These are phyloP conservation scores for Calcarius ornatus DNA, from an alignment of 2,113 vertebrate species.

Conservation along the genomic window DNA sequence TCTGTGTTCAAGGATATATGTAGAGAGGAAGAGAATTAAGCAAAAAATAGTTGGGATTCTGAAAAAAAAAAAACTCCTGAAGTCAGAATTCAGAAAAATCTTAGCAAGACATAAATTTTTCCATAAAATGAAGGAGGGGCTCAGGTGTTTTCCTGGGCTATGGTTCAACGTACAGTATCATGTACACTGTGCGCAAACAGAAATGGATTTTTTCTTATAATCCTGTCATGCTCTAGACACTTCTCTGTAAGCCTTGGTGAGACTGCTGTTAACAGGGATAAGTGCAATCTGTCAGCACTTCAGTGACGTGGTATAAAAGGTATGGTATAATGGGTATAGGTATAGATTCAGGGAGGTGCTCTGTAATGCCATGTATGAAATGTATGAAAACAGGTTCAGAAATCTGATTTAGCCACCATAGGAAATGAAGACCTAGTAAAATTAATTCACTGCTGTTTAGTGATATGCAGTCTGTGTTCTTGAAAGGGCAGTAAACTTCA, in stretches of 20 bases:
- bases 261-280: not conserved
- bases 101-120: not conserved
- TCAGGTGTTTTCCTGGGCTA: not conserved
- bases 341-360: not conserved
- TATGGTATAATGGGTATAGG: not conserved
- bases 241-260: not conserved
- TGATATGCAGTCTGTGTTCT: not conserved
- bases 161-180: not conserved
- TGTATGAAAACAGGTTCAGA: not conserved
- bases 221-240: not conserved
- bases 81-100: not conserved
- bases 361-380: not conserved
- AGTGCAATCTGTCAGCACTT: not conserved
- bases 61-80: not conserved
- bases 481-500: not conserved
- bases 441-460: not conserved
- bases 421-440: not conserved
- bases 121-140: not conserved
- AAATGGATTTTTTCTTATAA: not conserved
- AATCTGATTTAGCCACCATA: not conserved
- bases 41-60: not conserved
- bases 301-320: not conserved
- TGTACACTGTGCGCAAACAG: not conserved
- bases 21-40: not conserved
- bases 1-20: not conserved